phyloP scores from a whole-genome alignment of 1,140 invertebrate species.

The Subanguina moxae region DNA sequence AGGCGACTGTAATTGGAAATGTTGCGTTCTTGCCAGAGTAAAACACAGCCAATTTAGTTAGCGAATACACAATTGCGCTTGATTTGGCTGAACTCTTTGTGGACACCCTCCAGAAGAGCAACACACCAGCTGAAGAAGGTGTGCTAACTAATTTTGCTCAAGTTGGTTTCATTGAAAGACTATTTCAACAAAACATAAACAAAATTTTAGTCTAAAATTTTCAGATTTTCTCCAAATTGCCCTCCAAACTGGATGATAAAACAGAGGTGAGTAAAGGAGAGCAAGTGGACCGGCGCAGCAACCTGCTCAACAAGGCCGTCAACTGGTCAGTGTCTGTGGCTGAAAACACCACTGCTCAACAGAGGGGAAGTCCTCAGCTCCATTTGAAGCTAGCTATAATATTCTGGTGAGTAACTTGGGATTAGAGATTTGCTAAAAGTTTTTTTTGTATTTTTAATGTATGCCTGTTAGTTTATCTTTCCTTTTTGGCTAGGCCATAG shows the following conservation, averaged over 20 bases:
- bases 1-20: too few species aligned
- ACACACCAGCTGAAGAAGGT: not conserved
- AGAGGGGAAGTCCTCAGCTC: not conserved
- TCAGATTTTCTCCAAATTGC: not conserved
- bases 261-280: not conserved
- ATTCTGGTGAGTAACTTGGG: too few species aligned
- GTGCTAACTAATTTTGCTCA: not conserved
- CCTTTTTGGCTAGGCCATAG: too few species aligned
- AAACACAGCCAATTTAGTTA: too few species aligned
- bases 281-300: not conserved
- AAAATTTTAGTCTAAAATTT: too few species aligned
- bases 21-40: too few species aligned
- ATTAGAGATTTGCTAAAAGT: too few species aligned
- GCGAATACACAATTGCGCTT: conserved; percentile 20
- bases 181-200: too few species aligned
- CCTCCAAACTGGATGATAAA: not conserved
- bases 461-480: too few species aligned
- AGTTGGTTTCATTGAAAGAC: not conserved
- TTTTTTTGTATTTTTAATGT: too few species aligned
- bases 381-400: not conserved
- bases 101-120: conserved; percentile 18
- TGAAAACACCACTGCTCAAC: not conserved
- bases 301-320: not conserved
- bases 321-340: not conserved
- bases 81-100: conserved; percentile 23